Evolutionary conservation across 2,797 vertebrate species (phyloP), one percentile per base, ranked within the genome.

Genomic region (Silurus aristotelis): DNA sequence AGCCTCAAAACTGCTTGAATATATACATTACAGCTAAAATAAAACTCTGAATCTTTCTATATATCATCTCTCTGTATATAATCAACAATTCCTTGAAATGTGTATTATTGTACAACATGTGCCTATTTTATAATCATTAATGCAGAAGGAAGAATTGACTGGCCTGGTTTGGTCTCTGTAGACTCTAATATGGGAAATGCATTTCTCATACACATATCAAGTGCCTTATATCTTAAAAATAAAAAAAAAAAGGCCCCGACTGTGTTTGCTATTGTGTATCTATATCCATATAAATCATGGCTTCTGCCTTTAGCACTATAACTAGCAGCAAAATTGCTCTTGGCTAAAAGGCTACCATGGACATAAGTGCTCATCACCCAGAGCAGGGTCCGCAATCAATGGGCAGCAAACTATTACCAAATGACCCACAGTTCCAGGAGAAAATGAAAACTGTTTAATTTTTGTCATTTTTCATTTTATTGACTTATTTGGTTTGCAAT

Each of bases 21-120:
- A 27, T 1, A 27, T 38, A 38, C 31, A 38, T 52, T 80, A 48
- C 22, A 67, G 38, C 6, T 52, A 80, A 27, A 14, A 58, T 27
- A 72, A 20, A 76, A 20, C 10, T 67, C 15, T 55, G 2, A 55
- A 38, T 38, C 38, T 38, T 3, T 4, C 38, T 38, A 38, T 38
- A 38, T 38, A 38, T 38, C 31, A 38, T 38, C 31, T 38, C 31
- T 38, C 31, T 38, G 31, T 2, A 46, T 15, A 64, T 27, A 64
- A 66, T 66, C 10, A 78, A 52, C 78, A 27, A 66, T 27, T 79
- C 13, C 61, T 80, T 66, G 17, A 52, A 66, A 80, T 67, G 17
- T 20, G 61, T 13, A 8, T 63, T 7, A 66, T 15, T 48, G 43
- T 27, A 6, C 3, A 52, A 64, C 5, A 68, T 61, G 0, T 58